phyloP scores from a whole-genome alignment of 2,888 invertebrate genomes.

The Zygaena filipendulae region DNA sequence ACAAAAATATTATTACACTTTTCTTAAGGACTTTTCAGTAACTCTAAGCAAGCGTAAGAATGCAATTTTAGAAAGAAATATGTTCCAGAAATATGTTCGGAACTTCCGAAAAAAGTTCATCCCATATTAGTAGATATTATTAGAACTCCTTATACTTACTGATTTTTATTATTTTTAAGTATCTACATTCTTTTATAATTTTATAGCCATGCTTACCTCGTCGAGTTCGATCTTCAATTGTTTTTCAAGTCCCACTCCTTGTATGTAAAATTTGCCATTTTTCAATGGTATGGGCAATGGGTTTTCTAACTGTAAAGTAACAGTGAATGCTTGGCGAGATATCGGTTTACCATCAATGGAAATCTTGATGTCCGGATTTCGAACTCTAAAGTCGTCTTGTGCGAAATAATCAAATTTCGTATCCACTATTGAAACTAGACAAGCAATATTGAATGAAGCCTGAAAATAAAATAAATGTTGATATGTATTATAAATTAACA shows the following conservation, averaged over 20 bases:
- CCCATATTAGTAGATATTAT: no score
- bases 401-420: slow-evolving; percentile 89
- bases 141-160: no score
- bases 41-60: no score
- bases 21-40: no score
- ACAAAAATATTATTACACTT: no score
- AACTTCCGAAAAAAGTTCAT: no score
- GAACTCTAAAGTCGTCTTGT: slow-evolving; percentile 88
- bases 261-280: slow-evolving; percentile 82
- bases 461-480: slow-evolving; percentile 15
- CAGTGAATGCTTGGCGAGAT: slow-evolving; percentile 60
- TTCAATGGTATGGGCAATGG: slow-evolving; percentile 83
- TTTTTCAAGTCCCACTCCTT: slow-evolving; percentile 83
- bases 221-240: slow-evolving; percentile 76
- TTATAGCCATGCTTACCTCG: slow-evolving; percentile 68
- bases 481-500: no score
- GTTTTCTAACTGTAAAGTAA: slow-evolving; percentile 79
- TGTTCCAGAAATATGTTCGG: no score
- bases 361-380: slow-evolving; percentile 90
- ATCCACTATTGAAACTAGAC: slow-evolving; percentile 81
- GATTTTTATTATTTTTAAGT: no score
- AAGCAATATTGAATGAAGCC: slow-evolving; percentile 86
- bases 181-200: no score
- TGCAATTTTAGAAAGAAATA: no score
- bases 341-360: slow-evolving; percentile 66